Percentiles rank a stretch among this genome's conserved stretches.
phyloP scores from a whole-genome alignment of 2,113 vertebrate genomes.

The Columbina picui region DNA sequence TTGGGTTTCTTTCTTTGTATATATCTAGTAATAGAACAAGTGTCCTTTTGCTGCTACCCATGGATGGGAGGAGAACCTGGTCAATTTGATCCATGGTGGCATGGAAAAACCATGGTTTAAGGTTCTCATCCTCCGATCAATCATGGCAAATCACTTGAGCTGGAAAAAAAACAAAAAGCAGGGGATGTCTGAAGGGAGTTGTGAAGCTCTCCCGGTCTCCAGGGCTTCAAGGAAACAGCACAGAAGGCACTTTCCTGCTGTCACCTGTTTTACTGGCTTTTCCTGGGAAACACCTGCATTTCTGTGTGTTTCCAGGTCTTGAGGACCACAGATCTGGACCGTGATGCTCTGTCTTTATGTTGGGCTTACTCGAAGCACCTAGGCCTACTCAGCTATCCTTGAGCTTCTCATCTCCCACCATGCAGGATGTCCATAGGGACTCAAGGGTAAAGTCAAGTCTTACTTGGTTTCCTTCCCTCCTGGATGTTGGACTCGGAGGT shows the following conservation, averaged over 20 bases:
- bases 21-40: fast-evolving
- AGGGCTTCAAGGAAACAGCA: background rate
- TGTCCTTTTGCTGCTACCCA: background rate
- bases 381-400: background rate
- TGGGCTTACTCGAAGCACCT: background rate
- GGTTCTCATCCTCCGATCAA: background rate
- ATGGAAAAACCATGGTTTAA: background rate
- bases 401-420: background rate
- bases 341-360: background rate
- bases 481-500: background rate
- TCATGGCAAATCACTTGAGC: background rate
- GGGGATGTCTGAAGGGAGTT: background rate
- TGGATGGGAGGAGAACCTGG: background rate
- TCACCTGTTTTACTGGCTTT: background rate
- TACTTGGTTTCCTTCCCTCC: background rate
- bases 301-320: background rate
- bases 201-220: background rate
- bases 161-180: background rate
- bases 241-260: background rate
- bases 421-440: fast-evolving
- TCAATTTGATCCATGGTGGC: background rate
- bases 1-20: background rate
- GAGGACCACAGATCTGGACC: background rate
- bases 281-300: background rate
- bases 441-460: background rate